phyloP scores from a whole-genome alignment of 92 coral and sea anemone genomes.

The Metridium senile region DNA sequence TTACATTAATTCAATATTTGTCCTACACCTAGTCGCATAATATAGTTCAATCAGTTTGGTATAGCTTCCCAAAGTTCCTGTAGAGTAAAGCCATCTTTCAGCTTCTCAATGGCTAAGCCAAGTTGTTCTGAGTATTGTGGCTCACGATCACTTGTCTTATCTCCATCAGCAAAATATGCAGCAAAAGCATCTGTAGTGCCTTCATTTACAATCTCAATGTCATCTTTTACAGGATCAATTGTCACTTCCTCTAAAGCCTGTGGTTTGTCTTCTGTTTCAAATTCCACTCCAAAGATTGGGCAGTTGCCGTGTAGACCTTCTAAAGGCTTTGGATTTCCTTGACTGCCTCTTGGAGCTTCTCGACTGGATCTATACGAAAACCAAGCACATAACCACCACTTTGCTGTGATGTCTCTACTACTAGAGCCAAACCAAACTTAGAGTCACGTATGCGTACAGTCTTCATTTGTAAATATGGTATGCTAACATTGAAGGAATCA shows the following conservation, averaged over 20 bases:
- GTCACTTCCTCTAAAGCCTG: conserved; percentile 70
- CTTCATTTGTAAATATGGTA: conserved; percentile 98
- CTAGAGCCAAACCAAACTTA: conserved; percentile 96
- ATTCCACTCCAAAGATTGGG: conserved; percentile 98
- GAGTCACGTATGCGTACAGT: conserved; percentile 95
- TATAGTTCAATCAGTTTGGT: conserved; percentile 43
- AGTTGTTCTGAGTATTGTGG: conserved; percentile 90
- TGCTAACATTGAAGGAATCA: conserved; percentile 97
- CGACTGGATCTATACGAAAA: conserved; percentile 96
- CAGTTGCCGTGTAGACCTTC: conserved; percentile 97
- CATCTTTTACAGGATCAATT: conserved; percentile 95
- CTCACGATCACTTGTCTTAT: conserved; percentile 97
- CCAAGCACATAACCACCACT: conserved; percentile 99
- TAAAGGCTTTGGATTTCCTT: conserved; percentile 98
- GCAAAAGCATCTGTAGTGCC: conserved; percentile 99
- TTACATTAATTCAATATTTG: background rate
- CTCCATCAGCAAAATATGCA: conserved; percentile 98
- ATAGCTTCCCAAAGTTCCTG: conserved; percentile 98
- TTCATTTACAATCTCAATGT: conserved; percentile 94
- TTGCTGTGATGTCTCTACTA: conserved; percentile 96
- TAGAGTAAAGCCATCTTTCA: conserved; percentile 93
- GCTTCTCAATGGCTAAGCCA: conserved; percentile 94
- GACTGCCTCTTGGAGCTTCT: conserved; percentile 95
- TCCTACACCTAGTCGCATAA: background rate
- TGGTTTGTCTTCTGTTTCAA: conserved; percentile 96